Percentiles rank a stretch among this genome's conserved stretches.
phyloP scores from a whole-genome alignment of 2,797 vertebrate species.

The Holocentrus rufus region DNA sequence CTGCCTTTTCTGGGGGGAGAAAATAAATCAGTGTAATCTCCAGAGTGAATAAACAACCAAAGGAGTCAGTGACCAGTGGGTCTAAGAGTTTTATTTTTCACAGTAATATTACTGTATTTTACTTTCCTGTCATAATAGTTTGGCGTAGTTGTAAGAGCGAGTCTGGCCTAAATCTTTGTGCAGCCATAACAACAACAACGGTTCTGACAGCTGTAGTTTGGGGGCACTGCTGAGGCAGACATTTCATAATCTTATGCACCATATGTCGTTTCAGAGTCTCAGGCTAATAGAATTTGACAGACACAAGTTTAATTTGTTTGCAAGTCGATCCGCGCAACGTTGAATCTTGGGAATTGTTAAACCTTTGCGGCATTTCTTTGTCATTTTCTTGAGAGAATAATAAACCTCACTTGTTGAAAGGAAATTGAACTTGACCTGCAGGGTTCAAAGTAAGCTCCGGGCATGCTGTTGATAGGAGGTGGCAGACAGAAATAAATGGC shows the following conservation, averaged over 20 bases:
- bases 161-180: constrained; percentile 63
- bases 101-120: not conserved
- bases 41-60: constrained; percentile 33
- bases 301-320: constrained; percentile 50
- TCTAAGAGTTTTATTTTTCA: constrained; percentile 12
- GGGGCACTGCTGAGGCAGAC: constrained; percentile 67
- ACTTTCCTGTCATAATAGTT: constrained; percentile 17
- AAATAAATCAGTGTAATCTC: constrained; percentile 18
- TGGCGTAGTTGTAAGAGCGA: constrained; percentile 22
- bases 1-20: constrained; percentile 42
- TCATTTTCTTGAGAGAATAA: constrained; percentile 2
- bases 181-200: constrained; percentile 69
- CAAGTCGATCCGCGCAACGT: constrained; percentile 9
- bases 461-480: constrained; percentile 44
- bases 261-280: constrained; percentile 74
- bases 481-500: constrained; percentile 60
- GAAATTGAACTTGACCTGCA: constrained; percentile 5
- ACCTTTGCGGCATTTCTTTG: not conserved
- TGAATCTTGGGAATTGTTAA: not conserved
- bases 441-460: constrained; percentile 30
- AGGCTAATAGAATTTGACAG: constrained; percentile 54
- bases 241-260: constrained; percentile 77
- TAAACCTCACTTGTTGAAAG: not conserved
- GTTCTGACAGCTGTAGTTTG: constrained; percentile 60
- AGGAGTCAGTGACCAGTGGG: constrained; percentile 10